Evolutionary conservation across 2,113 vertebrate genomes (phyloP).

Genomic region (Heliornis fulica): DNA sequence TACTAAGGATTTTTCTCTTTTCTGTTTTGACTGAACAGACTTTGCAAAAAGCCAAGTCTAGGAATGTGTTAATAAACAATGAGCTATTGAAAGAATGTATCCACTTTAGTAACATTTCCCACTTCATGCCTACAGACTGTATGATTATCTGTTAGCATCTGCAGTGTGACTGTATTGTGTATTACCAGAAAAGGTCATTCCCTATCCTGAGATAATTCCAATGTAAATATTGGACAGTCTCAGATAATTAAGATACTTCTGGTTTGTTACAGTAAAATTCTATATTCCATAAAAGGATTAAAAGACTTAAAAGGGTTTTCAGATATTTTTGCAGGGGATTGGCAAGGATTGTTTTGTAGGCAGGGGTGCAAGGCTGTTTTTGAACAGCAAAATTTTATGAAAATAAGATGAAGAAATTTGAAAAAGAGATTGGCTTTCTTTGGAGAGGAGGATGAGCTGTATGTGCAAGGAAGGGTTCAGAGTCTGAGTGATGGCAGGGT

Average conservation of each 20-base stretch:
- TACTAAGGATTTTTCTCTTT: not conserved
- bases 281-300: not conserved
- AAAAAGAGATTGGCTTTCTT: not conserved
- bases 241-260: not conserved
- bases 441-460: not conserved
- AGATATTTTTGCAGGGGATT: not conserved
- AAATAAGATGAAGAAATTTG: not conserved
- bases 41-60: not conserved
- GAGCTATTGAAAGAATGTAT: not conserved
- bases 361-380: not conserved
- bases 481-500: not conserved
- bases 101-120: not conserved
- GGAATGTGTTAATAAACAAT: not conserved
- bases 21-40: not conserved
- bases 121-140: not conserved
- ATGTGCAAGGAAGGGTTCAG: not conserved
- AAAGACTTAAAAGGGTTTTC: not conserved
- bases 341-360: not conserved
- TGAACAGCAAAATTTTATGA: not conserved
- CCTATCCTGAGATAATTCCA: not conserved
- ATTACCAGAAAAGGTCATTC: not conserved
- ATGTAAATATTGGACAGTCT: not conserved
- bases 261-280: not conserved
- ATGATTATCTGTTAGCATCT: not conserved
- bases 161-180: not conserved